phyloP scores from a whole-genome alignment of 53 echinoderm and acorn worm genomes.

The Stichopus horrens region DNA sequence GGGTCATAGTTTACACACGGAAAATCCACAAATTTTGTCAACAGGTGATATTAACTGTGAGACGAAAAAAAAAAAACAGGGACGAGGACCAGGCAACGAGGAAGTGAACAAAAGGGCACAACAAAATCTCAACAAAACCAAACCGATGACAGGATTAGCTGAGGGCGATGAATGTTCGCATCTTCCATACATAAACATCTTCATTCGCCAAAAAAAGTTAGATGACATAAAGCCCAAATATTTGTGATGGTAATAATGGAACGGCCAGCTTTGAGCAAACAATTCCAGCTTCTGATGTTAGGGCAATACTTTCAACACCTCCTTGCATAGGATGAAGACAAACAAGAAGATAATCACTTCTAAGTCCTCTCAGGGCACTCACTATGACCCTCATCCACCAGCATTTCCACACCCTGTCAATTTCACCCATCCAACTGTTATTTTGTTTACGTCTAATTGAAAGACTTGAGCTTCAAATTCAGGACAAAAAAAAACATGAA shows the following conservation, averaged over 20 bases:
- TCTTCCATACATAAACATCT: slow-evolving; percentile 28
- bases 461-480: neutral
- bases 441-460: slow-evolving; percentile 11
- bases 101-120: neutral
- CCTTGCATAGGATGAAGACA: neutral
- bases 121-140: neutral
- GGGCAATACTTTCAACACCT: neutral
- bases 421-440: neutral
- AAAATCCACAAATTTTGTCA: neutral
- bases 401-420: slow-evolving; percentile 11
- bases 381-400: neutral
- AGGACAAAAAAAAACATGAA: no score
- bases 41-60: neutral
- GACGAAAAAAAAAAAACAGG: neutral
- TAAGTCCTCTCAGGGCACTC: neutral
- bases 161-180: slow-evolving; percentile 26
- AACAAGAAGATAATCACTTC: neutral
- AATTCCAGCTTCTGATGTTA: neutral
- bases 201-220: slow-evolving; percentile 14
- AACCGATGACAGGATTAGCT: slow-evolving; percentile 30
- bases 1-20: neutral
- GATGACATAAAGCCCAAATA: neutral
- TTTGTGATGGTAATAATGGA: slow-evolving; percentile 41
- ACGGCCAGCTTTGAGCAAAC: slow-evolving; percentile 1
- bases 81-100: no score